These are phyloP conservation scores for Phymorhynchus buccinoides DNA, from an alignment of 1,140 invertebrate genomes.

Conservation along the genomic window DNA sequence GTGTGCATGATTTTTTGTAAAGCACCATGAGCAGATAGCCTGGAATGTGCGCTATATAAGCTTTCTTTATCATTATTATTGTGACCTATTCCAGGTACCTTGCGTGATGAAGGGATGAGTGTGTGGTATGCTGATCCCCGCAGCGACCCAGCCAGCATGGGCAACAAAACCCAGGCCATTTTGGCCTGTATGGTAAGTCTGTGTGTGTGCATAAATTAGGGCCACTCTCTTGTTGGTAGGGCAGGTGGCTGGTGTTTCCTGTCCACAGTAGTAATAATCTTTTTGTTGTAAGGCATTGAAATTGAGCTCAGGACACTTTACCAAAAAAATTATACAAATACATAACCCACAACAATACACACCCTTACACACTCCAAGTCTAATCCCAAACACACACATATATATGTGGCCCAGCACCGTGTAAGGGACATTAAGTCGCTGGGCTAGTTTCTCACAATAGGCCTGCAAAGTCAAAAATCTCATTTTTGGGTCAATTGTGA, in stretches of 20 bases:
- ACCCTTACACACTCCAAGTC: not conserved
- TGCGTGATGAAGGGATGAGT: slow-evolving; percentile 45
- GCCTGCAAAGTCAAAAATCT: too few relatives aligned
- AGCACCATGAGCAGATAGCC: too few relatives aligned
- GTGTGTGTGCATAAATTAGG: not conserved
- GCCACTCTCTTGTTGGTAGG: not conserved
- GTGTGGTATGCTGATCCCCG: slow-evolving; percentile 53
- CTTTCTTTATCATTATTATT: too few relatives aligned
- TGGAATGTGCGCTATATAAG: too few relatives aligned
- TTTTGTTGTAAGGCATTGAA: too few relatives aligned
- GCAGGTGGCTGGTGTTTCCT: not conserved
- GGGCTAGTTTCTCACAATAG: too few relatives aligned
- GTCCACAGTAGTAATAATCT: not conserved
- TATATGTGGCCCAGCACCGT: too few relatives aligned
- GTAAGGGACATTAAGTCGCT: too few relatives aligned
- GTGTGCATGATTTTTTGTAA: not conserved
- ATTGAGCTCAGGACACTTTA: too few relatives aligned
- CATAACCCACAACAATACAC: not conserved
- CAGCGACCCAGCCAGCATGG: slow-evolving; percentile 30
- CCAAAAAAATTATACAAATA: too few relatives aligned
- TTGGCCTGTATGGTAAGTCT: slow-evolving; percentile 54
- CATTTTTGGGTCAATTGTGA: too few relatives aligned
- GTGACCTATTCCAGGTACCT: slow-evolving; percentile 41
- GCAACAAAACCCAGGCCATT: slow-evolving; percentile 56
- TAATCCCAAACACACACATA: not conserved